Conservation (phyloP, 2,113 vertebrate genomes). For the Carollia perspicillata region DNA sequence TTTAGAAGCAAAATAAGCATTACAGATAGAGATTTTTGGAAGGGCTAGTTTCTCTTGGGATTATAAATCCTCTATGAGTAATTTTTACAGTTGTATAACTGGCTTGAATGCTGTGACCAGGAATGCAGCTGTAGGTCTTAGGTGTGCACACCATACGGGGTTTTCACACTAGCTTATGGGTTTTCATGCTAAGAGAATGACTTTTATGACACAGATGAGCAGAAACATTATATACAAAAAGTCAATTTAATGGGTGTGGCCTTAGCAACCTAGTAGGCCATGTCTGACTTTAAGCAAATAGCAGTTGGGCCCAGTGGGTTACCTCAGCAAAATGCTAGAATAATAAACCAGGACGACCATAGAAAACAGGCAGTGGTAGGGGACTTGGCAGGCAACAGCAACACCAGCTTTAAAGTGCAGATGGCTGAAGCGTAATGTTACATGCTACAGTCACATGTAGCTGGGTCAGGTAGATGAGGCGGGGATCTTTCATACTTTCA, state of each 20-base stretch:
- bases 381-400: not conserved
- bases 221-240: not conserved
- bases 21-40: not conserved
- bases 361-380: not conserved
- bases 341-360: not conserved
- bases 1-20: not conserved
- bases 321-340: not conserved
- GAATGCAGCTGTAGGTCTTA: not conserved
- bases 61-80: not conserved
- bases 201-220: not conserved
- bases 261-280: not conserved
- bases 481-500: not conserved
- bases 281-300: slow-evolving; percentile 36
- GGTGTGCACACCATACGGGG: not conserved
- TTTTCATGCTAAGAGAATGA: not conserved
- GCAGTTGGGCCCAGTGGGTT: slow-evolving; percentile 14
- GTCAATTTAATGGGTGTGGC: not conserved
- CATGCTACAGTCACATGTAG: not conserved
- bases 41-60: not conserved
- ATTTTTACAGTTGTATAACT: not conserved
- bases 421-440: not conserved
- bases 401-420: not conserved
- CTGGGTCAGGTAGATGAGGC: not conserved
- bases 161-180: not conserved
- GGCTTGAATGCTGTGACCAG: not conserved